phyloP scores from a whole-genome alignment of 1,140 invertebrate species.

The Aphidius ervi region DNA sequence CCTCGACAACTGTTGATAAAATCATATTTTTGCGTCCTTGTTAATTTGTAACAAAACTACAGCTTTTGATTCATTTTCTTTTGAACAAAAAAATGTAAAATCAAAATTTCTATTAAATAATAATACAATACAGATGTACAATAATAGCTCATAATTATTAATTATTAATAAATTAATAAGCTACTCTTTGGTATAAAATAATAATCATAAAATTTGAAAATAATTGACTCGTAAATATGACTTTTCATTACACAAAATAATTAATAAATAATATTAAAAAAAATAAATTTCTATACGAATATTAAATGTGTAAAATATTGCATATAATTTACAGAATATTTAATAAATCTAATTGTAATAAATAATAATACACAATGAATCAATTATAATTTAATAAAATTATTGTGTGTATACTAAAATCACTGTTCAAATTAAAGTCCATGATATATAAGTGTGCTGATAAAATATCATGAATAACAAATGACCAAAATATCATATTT shows the following conservation, averaged over 20 bases:
- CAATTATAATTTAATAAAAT: slow-evolving; percentile 43
- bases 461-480: slow-evolving; percentile 30
- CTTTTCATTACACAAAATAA: neutral
- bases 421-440: slow-evolving; percentile 25
- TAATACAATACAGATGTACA: too few species aligned
- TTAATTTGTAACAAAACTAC: too few species aligned
- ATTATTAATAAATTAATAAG: too few species aligned
- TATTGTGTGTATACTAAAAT: slow-evolving; percentile 28
- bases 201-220: too few species aligned
- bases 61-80: too few species aligned
- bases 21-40: too few species aligned
- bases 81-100: too few species aligned
- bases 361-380: slow-evolving; percentile 41
- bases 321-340: slow-evolving; percentile 1
- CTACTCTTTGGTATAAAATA: too few species aligned
- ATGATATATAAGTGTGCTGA: slow-evolving; percentile 25
- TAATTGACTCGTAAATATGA: neutral
- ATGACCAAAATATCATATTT: slow-evolving; percentile 29
- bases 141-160: too few species aligned
- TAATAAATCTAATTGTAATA: slow-evolving; percentile 7
- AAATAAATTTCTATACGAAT: neutral
- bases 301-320: slow-evolving; percentile 1
- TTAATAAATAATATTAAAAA: neutral
- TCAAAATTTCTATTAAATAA: too few species aligned
- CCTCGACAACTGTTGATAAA: too few species aligned